Evolutionary conservation across 2,888 invertebrate genomes (phyloP).

Genomic region (Rhyacophila evoluta): DNA sequence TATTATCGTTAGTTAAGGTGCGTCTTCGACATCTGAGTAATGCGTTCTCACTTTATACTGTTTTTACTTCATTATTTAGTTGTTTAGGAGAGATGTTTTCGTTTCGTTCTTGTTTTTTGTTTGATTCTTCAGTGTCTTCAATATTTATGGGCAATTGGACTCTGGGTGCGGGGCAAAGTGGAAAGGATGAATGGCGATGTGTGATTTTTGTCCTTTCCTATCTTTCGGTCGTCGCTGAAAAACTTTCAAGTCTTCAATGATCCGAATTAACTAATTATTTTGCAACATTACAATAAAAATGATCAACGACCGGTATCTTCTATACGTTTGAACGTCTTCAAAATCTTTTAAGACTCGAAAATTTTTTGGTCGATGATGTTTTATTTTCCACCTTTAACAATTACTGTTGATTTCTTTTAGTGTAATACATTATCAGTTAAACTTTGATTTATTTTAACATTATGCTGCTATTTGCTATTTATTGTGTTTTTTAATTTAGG

Average conservation of each 20-base stretch:
- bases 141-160: constrained; percentile 1
- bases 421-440: background rate
- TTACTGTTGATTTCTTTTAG: background rate
- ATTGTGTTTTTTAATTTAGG: constrained; percentile 43
- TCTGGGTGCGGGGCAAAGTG: background rate
- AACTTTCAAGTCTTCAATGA: background rate
- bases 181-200: background rate
- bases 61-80: constrained; percentile 39
- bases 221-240: background rate
- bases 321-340: no score
- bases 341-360: background rate
- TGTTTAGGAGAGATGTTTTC: constrained; percentile 48
- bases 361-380: background rate
- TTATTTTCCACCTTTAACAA: background rate
- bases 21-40: constrained; percentile 40
- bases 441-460: background rate
- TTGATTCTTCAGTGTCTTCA: constrained; percentile 15
- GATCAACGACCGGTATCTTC: no score
- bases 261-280: background rate
- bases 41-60: constrained; percentile 43
- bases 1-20: constrained; percentile 36
- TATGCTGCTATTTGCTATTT: constrained; percentile 12
- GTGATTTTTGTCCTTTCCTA: constrained; percentile 1
- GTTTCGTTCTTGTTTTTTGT: constrained; percentile 41
- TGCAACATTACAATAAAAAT: background rate